Evolutionary conservation across 2,113 vertebrate genomes (phyloP), one percentile per base, ranked within the genome.

Genomic region (Chloebia gouldiae): DNA sequence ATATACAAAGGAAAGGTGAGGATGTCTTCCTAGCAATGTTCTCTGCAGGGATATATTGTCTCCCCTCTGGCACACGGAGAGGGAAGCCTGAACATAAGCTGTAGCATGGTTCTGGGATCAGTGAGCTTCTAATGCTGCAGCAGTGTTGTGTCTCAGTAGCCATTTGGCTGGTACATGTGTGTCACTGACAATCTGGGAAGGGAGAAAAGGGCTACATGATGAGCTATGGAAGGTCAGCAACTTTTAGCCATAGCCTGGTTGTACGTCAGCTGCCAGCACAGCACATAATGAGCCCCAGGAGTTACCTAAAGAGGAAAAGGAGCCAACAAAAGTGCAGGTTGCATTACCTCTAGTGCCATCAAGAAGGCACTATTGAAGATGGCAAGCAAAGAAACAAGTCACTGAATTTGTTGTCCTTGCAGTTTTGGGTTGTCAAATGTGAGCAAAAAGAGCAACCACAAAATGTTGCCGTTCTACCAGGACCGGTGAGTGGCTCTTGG

Each of bases 401-500:
- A 30, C 24, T 57, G 51, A 53, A 17, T 53, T 72, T 50, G 76
- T 82, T 39, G 5, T 50, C 20, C 35, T 83, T 83, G 15, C 23
- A 77, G 30, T n/a, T 84, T 47, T 56, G 21, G 6, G 20, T 50
- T 69, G 25, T 42, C 35, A 66, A 39, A 40, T 7, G 3, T 9
- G 12, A 44, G 31, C 33, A 60, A 59, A 40, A 54, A 66, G 11
- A 66, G 20, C 20, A 86, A 63, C 9, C 25, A 71, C 39, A 45
- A 27, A 83, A 59, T 23, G 45, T 7, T 47, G 23, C 68, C 39
- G 17, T 39, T 72, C 63, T 33, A 40, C 2, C 47, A 49, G 19
- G 39, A 42, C 21, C 0, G 0, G 33, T 60, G 33, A n/a, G 37
- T 23, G 49, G 28, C 1, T 0, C 21, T 79, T 10, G 1, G 47